Conservation (phyloP, 2,797 vertebrate species). For the Clarias laeviceps region DNA sequence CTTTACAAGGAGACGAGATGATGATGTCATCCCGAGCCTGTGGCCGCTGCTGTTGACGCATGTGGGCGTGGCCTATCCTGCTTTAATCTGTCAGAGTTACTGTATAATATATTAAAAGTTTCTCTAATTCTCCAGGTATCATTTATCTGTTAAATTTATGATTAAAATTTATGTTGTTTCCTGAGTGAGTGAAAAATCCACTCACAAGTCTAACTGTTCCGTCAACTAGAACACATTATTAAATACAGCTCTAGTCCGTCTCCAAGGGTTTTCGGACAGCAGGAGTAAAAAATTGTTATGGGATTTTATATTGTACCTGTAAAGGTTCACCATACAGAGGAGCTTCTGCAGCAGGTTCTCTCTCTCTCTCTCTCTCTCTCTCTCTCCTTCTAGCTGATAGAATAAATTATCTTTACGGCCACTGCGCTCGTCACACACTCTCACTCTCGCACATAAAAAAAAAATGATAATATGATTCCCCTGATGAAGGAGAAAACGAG, state of each 20-base stretch:
- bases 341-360: neutral
- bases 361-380: neutral
- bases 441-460: constrained; percentile 17
- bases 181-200: neutral
- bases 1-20: neutral
- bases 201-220: neutral
- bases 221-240: neutral
- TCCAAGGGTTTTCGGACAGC: neutral
- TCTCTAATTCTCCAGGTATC: neutral
- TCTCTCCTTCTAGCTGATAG: neutral
- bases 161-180: neutral
- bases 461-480: constrained; percentile 12
- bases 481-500: constrained; percentile 12
- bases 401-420: neutral
- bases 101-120: neutral
- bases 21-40: neutral
- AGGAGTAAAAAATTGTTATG: neutral
- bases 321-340: neutral
- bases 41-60: neutral
- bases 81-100: neutral
- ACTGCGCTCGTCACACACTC: neutral
- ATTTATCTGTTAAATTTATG: neutral
- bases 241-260: neutral
- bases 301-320: neutral
- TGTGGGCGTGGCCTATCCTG: neutral